Evolutionary conservation across 2,797 vertebrate species (phyloP).

Genomic region (Lepidocolaptes lacrymiger): DNA sequence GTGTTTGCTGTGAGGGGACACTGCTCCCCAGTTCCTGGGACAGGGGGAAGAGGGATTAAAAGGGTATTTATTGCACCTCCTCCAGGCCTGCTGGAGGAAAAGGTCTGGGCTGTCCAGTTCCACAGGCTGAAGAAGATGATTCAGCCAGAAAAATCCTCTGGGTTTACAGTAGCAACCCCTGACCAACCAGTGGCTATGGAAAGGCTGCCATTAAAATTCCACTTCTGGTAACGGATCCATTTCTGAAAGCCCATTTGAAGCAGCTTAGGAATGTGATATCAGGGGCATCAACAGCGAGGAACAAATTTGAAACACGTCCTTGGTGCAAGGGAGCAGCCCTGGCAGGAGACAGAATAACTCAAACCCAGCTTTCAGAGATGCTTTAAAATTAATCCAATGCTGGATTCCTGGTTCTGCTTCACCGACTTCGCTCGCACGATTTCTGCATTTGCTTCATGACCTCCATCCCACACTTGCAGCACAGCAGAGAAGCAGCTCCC

Average conservation of each 20-base stretch:
- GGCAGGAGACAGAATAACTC: background rate
- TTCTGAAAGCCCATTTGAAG: background rate
- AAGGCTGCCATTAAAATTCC: background rate
- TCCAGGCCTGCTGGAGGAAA: background rate
- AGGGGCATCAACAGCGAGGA: background rate
- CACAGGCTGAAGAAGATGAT: background rate
- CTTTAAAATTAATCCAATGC: background rate
- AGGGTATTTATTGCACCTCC: background rate
- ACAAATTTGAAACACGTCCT: background rate
- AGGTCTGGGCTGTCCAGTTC: background rate
- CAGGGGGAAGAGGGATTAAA: background rate
- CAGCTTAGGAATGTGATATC: background rate
- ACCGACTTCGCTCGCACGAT: rapidly evolving
- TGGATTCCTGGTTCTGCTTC: background rate
- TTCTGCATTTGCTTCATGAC: background rate
- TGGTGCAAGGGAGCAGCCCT: background rate
- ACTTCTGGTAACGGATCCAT: background rate
- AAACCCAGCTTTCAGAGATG: background rate
- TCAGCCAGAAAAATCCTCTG: background rate
- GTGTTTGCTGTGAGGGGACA: background rate
- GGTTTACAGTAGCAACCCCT: background rate
- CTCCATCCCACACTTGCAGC: background rate
- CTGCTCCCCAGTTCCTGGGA: background rate
- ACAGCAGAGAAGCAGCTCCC: background rate
- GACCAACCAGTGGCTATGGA: background rate